Evolutionary conservation across 1,140 invertebrate species (phyloP).

Genomic region (Tachypleus tridentatus): DNA sequence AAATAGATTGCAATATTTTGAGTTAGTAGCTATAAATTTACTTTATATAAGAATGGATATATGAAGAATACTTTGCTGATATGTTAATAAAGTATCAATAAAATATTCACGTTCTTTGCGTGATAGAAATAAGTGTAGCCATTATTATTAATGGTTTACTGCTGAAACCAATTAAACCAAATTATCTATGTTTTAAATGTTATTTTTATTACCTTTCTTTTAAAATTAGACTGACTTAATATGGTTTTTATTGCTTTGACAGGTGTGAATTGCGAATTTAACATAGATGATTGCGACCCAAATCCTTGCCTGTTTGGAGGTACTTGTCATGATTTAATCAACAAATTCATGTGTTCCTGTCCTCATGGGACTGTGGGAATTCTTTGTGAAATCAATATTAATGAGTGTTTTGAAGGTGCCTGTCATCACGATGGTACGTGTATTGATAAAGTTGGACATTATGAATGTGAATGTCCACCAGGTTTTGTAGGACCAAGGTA

Average conservation of each 20-base stretch:
- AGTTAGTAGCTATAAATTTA: too few relatives aligned
- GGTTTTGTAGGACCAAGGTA: constrained; percentile 61
- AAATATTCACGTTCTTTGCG: too few relatives aligned
- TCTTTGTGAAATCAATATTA: constrained; percentile 74
- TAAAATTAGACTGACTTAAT: neutral
- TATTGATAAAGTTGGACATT: constrained; percentile 45
- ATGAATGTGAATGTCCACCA: constrained; percentile 64
- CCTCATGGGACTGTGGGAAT: constrained; percentile 73
- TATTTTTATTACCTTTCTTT: neutral
- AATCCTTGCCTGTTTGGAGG: constrained; percentile 73
- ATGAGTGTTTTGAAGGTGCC: constrained; percentile 71
- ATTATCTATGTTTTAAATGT: neutral
- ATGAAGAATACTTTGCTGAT: too few relatives aligned
- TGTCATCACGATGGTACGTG: constrained; percentile 83
- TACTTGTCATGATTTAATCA: constrained; percentile 57
- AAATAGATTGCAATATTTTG: too few relatives aligned
- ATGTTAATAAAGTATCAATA: too few relatives aligned
- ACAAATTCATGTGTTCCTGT: constrained; percentile 10
- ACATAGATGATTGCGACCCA: constrained; percentile 68
- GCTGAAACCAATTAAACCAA: neutral
- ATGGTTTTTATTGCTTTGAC: constrained; percentile 41
- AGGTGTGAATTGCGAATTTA: constrained; percentile 50
- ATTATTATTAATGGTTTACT: neutral
- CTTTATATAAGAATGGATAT: too few relatives aligned
- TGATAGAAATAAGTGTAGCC: too few relatives aligned